These are phyloP conservation scores for Tiliacea citrago DNA, from an alignment of 2,888 invertebrate species.

Conservation along the genomic window DNA sequence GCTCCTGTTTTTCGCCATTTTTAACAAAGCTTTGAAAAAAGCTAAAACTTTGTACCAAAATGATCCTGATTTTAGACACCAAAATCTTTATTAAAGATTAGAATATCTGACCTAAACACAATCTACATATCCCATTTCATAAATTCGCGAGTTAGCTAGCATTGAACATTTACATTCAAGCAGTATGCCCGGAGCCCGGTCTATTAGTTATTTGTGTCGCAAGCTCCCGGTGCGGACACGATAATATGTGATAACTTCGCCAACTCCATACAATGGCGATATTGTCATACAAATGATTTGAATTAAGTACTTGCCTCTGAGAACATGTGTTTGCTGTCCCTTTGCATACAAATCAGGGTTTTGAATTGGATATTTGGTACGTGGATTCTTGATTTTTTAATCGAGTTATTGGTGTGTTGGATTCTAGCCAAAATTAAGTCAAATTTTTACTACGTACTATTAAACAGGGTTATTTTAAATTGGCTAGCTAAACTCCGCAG, in stretches of 20 bases:
- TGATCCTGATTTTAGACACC: background rate
- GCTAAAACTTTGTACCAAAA: background rate
- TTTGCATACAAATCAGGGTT: slow-evolving; percentile 40
- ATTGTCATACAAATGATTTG: slow-evolving; percentile 72
- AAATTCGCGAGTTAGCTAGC: slow-evolving; percentile 34
- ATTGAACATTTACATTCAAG: slow-evolving; percentile 70
- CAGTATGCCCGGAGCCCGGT: slow-evolving; percentile 47
- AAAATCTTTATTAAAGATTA: background rate
- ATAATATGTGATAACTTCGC: slow-evolving; percentile 74
- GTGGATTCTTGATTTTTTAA: slow-evolving; percentile 1
- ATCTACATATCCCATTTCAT: slow-evolving; percentile 45
- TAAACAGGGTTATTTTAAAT: no score
- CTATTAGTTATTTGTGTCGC: slow-evolving; percentile 72
- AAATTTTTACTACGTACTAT: background rate
- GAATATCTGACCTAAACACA: background rate
- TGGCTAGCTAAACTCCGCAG: no score
- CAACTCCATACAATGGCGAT: slow-evolving; percentile 71
- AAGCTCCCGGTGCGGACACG: slow-evolving; percentile 65
- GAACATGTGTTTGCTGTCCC: slow-evolving; percentile 38
- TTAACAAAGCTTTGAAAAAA: background rate
- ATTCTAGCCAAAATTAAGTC: background rate
- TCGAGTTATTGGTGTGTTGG: background rate
- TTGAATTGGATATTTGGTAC: slow-evolving; percentile 29
- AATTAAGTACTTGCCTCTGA: slow-evolving; percentile 56
- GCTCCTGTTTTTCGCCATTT: background rate